These are phyloP conservation scores for Drosophila mojavensis DNA, from an alignment of 1,140 invertebrate species.

Conservation along the genomic window DNA sequence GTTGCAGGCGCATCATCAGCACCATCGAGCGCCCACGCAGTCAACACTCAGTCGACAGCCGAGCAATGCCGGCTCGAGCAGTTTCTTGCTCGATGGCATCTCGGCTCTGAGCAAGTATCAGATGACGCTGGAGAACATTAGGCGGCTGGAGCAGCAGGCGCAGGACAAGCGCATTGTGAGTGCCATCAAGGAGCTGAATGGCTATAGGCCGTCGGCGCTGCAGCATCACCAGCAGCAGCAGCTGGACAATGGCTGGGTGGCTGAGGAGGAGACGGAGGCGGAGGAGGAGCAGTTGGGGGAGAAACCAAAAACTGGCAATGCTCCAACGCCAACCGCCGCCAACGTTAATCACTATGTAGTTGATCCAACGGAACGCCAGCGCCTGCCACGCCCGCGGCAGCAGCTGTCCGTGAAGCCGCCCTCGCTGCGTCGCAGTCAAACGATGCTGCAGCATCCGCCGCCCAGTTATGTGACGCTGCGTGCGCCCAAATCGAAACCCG, in stretches of 20 bases:
- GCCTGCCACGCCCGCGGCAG: slow-evolving; percentile 69
- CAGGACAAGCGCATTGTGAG: slow-evolving; percentile 59
- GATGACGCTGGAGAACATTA: slow-evolving; percentile 86
- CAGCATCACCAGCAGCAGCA: slow-evolving; percentile 85
- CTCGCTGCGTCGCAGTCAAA: slow-evolving; percentile 71
- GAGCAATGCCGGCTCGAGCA: slow-evolving; percentile 63
- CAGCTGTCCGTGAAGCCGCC: slow-evolving; percentile 74
- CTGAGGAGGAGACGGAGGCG: slow-evolving; percentile 34
- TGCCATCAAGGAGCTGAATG: slow-evolving; percentile 86
- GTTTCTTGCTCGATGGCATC: slow-evolving; percentile 84
- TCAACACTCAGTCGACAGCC: slow-evolving; percentile 53
- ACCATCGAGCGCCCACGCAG: slow-evolving; percentile 51
- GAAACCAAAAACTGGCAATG: background rate
- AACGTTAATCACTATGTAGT: slow-evolving; percentile 74
- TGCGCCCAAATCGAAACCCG: slow-evolving; percentile 27
- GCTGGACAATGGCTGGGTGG: slow-evolving; percentile 85
- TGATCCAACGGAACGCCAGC: slow-evolving; percentile 65
- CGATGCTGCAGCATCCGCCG: slow-evolving; percentile 58
- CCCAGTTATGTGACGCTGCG: slow-evolving; percentile 57
- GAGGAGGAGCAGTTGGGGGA: background rate
- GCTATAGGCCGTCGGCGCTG: slow-evolving; percentile 86
- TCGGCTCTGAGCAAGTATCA: slow-evolving; percentile 87
- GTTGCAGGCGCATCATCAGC: slow-evolving; percentile 86
- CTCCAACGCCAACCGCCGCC: background rate
- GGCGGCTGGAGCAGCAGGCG: slow-evolving; percentile 61